Evolutionary conservation across 2,888 invertebrate species (phyloP), one percentile per base, ranked within the genome.

Genomic region (Cryptus armator): DNA sequence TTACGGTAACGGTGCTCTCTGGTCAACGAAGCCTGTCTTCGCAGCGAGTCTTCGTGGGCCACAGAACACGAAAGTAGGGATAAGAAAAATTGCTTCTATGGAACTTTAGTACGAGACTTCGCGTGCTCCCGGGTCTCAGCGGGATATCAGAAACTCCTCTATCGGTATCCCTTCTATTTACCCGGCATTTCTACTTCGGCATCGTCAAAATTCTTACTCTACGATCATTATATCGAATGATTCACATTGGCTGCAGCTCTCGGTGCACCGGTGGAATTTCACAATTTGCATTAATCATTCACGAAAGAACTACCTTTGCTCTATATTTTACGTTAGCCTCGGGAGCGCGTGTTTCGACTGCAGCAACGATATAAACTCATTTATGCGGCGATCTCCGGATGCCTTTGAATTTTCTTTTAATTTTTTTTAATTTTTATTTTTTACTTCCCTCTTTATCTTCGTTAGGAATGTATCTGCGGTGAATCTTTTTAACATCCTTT

Each of bases 1-100:
- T 84, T 87, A 80, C 81, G 66, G 86, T 91, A 90, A 90, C 91
- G 90, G 90, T 90, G 79, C 37, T 87, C 87, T 83, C 87, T 84
- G 89, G 83, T 89, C 90, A 90, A 76, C 89, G 88, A 88, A 90
- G 89, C 74, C 37, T 19, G 51, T 76, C 37, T 37, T 37, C 37
- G 37, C 37, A 37, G 37, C 37, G 37, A 67, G 64, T 67, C 81
- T 81, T 77, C 79, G 79, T 81, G 78, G 77, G 76, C 75, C 64
- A 84, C 53, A 78, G 81, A 81, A 76, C 68, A 74, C 66, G 68
- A 51, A 64, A 56, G 68, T 75, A 78, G 32, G 74, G 78, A 72
- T 64, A 81, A 78, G 72, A 72, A 78, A 81, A 70, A 74, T 67
- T 46, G 67, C 68, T 78, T 78, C 62, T 72, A 75, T 53, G 76